phyloP scores from a whole-genome alignment of 2,888 invertebrate species.

The Pseudococcus jackbeardsleyi region DNA sequence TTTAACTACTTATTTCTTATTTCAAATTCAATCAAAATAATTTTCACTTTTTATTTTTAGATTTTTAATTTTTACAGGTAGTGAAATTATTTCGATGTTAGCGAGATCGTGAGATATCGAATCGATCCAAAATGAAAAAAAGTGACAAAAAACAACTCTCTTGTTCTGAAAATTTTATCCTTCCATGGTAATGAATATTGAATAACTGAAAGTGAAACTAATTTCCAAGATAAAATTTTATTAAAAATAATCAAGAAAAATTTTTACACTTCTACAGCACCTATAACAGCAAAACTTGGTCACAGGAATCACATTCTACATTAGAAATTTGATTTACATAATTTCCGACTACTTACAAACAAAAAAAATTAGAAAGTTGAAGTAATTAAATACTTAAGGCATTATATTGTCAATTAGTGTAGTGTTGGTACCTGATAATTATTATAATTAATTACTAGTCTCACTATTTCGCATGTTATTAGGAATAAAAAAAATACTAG shows the following conservation, averaged over 20 bases:
- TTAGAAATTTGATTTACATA: not conserved
- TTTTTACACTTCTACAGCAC: not conserved
- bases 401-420: constrained; percentile 19
- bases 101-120: no score
- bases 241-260: not conserved
- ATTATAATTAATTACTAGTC: not conserved
- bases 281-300: not conserved
- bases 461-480: not conserved
- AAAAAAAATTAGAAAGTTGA: not conserved
- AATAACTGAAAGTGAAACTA: no score
- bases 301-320: not conserved
- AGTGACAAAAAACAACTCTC: no score
- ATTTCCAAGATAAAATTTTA: not conserved
- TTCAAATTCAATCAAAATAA: no score
- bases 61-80: no score
- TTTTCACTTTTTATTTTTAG: no score
- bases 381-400: not conserved
- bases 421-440: not conserved
- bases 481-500: not conserved
- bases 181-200: no score
- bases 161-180: no score
- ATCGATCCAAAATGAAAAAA: no score
- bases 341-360: not conserved
- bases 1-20: no score
- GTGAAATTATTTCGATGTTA: no score